Percentiles rank a stretch among this genome's conserved stretches.
Conservation (phyloP, 2,113 vertebrate genomes). For the Mesocricetus auratus region DNA sequence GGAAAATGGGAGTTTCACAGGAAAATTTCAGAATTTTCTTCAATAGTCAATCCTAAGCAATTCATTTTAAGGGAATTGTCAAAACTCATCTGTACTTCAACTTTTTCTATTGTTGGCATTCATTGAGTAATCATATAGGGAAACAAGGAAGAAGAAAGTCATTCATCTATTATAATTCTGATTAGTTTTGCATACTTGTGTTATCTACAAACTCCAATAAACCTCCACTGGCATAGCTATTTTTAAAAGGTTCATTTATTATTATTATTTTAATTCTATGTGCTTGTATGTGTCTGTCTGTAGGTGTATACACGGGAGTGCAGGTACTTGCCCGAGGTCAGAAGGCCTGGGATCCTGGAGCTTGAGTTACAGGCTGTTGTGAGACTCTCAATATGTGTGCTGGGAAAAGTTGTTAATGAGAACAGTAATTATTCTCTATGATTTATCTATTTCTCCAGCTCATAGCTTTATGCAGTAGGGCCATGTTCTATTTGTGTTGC, state of each 20-base stretch:
- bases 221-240: not conserved
- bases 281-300: not conserved
- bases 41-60: not conserved
- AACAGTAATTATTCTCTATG: not conserved
- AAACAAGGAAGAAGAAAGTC: not conserved
- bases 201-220: not conserved
- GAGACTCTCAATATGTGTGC: not conserved
- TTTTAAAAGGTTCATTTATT: not conserved
- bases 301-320: not conserved
- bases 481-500: not conserved
- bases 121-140: not conserved
- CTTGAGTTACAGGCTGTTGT: not conserved
- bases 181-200: not conserved
- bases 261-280: not conserved
- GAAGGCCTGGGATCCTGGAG: not conserved
- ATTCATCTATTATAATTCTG: not conserved
- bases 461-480: not conserved
- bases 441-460: not conserved
- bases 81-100: not conserved
- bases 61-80: not conserved
- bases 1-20: slow-evolving; percentile 22
- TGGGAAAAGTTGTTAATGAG: not conserved
- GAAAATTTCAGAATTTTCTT: not conserved
- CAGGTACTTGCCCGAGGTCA: not conserved
- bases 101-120: not conserved